phyloP scores from a whole-genome alignment of 2,888 invertebrate genomes.

The Heliconius cydno region DNA sequence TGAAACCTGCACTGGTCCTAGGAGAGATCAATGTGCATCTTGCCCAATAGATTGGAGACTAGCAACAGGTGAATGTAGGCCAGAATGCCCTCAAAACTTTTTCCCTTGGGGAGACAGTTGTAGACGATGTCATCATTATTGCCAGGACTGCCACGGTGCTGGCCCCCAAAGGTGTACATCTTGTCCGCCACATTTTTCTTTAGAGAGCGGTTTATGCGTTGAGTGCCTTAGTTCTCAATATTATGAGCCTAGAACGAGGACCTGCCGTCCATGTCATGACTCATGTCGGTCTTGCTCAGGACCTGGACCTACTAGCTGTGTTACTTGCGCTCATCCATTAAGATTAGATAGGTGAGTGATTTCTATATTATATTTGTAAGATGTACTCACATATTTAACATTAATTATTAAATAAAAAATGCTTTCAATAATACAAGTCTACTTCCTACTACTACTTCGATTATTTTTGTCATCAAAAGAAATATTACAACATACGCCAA shows the following conservation, averaged over 20 bases:
- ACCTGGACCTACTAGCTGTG: conserved; percentile 88
- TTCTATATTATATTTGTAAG: neutral
- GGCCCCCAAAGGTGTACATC: conserved; percentile 89
- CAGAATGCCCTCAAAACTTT: conserved; percentile 92
- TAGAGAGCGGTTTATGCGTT: conserved; percentile 88
- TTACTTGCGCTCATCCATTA: conserved; percentile 87
- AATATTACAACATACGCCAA: conserved; percentile 11
- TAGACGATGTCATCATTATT: conserved; percentile 94
- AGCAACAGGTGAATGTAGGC: conserved; percentile 92
- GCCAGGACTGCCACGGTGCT: conserved; percentile 93
- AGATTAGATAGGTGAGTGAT: conserved; percentile 84
- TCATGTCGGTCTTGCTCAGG: conserved; percentile 88
- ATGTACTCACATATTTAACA: too few relatives aligned
- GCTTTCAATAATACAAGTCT: too few relatives aligned
- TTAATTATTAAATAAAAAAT: too few relatives aligned
- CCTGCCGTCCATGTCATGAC: conserved; percentile 87
- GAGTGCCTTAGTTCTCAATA: conserved; percentile 90
- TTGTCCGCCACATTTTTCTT: conserved; percentile 88
- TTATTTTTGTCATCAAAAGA: conserved; percentile 15
- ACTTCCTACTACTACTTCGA: neutral
- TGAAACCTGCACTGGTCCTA: conserved; percentile 92
- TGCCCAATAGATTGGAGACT: conserved; percentile 92
- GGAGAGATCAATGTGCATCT: conserved; percentile 92
- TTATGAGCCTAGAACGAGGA: conserved; percentile 87
- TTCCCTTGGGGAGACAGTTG: conserved; percentile 93